These are phyloP conservation scores for Nesometra sesokonis DNA, from an alignment of 35 echinoderm and acorn worm genomes.

Conservation along the genomic window DNA sequence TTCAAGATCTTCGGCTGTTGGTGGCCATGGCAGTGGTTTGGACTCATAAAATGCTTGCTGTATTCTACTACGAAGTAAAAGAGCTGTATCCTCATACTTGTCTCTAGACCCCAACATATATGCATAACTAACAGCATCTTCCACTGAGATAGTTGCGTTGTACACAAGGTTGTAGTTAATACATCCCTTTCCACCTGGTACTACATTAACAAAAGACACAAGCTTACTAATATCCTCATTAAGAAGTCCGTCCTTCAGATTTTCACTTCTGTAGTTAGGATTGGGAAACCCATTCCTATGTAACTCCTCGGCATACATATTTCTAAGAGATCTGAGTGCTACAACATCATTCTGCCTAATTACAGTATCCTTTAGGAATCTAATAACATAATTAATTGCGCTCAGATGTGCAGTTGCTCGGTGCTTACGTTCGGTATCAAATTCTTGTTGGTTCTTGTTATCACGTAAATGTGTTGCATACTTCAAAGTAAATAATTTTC, in stretches of 20 bases:
- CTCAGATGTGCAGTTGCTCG: conserved; percentile 21
- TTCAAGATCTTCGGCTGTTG: not conserved
- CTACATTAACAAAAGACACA: not conserved
- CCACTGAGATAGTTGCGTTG: not conserved
- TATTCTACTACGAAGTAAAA: not conserved
- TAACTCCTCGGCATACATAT: conserved; percentile 24
- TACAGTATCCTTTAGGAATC: conserved; percentile 8
- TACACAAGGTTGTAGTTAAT: conserved; percentile 9
- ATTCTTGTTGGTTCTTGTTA: not conserved
- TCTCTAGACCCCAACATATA: conserved; percentile 13
- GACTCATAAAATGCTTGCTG: not conserved
- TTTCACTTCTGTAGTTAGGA: conserved; percentile 34
- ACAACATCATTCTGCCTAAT: conserved; percentile 6
- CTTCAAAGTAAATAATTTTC: conserved; percentile 7
- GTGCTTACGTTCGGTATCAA: not conserved
- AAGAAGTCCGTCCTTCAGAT: conserved; percentile 23
- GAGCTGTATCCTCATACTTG: conserved; percentile 1
- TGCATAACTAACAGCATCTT: not conserved
- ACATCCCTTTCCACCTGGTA: not conserved
- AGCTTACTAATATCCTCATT: not conserved
- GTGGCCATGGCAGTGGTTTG: not conserved
- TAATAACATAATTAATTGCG: conserved; percentile 9
- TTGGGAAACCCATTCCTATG: conserved; percentile 28
- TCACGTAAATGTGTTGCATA: not conserved
- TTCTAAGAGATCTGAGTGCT: no score